Base-by-base conservation (phyloP, 1,140 invertebrate species). In the Heliothis subflexa region DNA sequence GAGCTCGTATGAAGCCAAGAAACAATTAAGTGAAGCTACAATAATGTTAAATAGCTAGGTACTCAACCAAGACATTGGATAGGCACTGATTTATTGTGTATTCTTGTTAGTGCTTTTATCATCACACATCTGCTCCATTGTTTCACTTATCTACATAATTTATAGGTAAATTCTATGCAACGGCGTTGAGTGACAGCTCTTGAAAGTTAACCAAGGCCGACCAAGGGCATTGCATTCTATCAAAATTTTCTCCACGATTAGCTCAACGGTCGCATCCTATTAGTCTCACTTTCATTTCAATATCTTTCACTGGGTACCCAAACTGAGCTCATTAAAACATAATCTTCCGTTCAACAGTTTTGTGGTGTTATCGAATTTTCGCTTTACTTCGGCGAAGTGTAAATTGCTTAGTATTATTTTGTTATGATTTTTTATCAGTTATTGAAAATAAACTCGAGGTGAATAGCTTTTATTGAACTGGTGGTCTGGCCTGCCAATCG, bases 221-320 rank as follows among this genome's bases (percentile, higher is more conserved):
- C 40, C 59, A 79, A 85, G 80, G 82, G 73, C 77, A 72, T 78
- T 73, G 57, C 25, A 47, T 55, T 73, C 54, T 33, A 73, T 73
- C 52, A 52, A 79, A 74, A 78, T 74, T 82, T 70, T 78, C 57
- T 62, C 54, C n/a, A 57, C 81, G 70, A 78, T 62, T 81, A 74
- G 47, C 64, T 57, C 61, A 16, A 55, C 68, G 73, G 70, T 78
- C 77, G 77, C 75, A 79, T 75, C 71, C 84, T 88, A 92, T 93
- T 93, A 89, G 91, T 89, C 83, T 88, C 91, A 92, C 91, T 93
- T 93, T 93, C 91, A 78, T 92, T 89, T 86, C 76, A 88, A 87
- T 89, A 81, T 84, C 86, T 87, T 81, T 85, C 74, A 72, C 74
- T 25, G 50, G 61, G 54, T 64, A 79, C 25, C 21, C 66, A 83